These are phyloP conservation scores for Sylvilagus floridanus DNA, from an alignment of 2,797 vertebrate genomes.

Conservation along the genomic window DNA sequence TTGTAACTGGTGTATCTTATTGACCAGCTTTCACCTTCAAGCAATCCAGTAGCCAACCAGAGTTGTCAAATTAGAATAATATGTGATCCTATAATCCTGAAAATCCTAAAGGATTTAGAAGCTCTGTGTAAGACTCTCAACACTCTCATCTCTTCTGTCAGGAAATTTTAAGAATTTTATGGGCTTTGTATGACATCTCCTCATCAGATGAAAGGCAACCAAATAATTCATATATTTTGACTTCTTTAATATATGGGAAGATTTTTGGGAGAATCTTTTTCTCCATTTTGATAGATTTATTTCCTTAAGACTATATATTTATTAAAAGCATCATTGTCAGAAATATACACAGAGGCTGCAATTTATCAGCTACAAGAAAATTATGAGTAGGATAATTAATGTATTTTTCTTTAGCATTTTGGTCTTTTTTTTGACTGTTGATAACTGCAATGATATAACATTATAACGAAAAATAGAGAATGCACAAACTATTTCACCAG, in stretches of 20 bases:
- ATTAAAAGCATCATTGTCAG: background rate
- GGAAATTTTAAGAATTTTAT: background rate
- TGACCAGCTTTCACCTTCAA: background rate
- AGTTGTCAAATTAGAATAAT: background rate
- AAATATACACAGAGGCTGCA: background rate
- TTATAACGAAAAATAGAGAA: background rate
- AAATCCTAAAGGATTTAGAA: background rate
- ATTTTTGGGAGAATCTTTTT: background rate
- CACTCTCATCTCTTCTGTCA: background rate
- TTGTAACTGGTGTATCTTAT: background rate
- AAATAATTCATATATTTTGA: background rate
- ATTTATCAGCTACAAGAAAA: background rate
- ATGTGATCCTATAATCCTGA: background rate
- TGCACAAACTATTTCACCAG: background rate
- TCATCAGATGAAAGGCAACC: background rate
- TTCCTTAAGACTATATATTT: background rate
- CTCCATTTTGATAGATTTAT: background rate
- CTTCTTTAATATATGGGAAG: background rate
- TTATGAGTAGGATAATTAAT: background rate
- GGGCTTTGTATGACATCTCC: background rate
- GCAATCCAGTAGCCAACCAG: background rate
- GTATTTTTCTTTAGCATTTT: background rate
- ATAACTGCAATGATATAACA: background rate
- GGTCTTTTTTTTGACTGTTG: background rate
- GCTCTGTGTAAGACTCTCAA: background rate